phyloP scores from a whole-genome alignment of 1,140 invertebrate species.

The Tigriopus japonicus region DNA sequence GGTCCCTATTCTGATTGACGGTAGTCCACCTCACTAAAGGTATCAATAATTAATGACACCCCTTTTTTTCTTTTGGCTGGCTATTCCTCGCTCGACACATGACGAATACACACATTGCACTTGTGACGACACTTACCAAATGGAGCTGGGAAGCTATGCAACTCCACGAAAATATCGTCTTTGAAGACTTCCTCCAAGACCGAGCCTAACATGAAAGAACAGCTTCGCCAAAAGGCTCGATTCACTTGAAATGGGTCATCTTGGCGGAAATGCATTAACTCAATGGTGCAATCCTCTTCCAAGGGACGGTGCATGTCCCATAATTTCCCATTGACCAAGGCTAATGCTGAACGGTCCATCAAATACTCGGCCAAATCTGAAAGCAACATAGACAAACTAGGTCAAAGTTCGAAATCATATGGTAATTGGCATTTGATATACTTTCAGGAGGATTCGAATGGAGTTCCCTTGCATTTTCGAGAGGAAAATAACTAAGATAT shows the following conservation, averaged over 20 bases:
- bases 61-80: no score
- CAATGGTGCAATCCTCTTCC: slow-evolving; percentile 49
- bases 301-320: slow-evolving; percentile 89
- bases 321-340: slow-evolving; percentile 48
- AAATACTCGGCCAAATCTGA: slow-evolving; percentile 53
- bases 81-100: no score
- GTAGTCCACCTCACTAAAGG: no score
- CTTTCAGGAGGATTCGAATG: no score
- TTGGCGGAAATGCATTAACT: slow-evolving; percentile 52
- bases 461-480: no score
- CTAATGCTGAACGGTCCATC: slow-evolving; percentile 48
- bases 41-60: no score
- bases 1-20: no score
- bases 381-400: slow-evolving; percentile 20
- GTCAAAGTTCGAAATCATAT: no score
- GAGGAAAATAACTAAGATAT: no score
- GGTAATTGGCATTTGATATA: no score
- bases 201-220: slow-evolving; percentile 64
- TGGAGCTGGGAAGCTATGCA: slow-evolving; percentile 74
- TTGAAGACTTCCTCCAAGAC: slow-evolving; percentile 56
- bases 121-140: slow-evolving; percentile 32
- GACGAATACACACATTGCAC: no score
- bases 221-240: slow-evolving; percentile 70
- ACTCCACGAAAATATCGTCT: slow-evolving; percentile 44
- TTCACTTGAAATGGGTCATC: slow-evolving; percentile 29